phyloP scores from a whole-genome alignment of 2,797 vertebrate genomes.

The Podarcis lilfordi region DNA sequence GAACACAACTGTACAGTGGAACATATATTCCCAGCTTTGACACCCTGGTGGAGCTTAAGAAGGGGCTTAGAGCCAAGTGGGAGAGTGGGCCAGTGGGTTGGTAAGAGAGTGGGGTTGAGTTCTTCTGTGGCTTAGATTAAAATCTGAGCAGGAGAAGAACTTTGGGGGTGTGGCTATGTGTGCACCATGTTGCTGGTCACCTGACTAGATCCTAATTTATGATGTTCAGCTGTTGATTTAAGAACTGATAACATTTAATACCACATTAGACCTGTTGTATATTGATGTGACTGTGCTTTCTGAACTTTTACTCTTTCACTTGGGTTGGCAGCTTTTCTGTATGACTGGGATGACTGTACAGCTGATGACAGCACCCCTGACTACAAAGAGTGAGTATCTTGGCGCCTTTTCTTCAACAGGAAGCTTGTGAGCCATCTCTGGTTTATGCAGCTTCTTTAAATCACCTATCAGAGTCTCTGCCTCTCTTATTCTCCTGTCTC shows the following conservation, averaged over 20 bases:
- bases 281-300: background rate
- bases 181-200: too few species aligned
- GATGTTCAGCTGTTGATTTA: background rate
- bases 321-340: constrained; percentile 59
- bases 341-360: constrained; percentile 65
- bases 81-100: background rate
- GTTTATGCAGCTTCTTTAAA: background rate
- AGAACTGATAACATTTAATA: background rate
- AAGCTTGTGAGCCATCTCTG: background rate
- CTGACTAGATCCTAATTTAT: too few species aligned
- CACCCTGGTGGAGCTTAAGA: background rate
- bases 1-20: background rate
- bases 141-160: background rate
- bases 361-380: constrained; percentile 53
- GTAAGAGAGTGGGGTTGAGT: background rate
- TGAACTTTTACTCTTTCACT: constrained; percentile 15
- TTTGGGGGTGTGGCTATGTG: too few species aligned
- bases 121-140: background rate
- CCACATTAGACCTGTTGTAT: rapidly evolving
- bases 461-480: background rate
- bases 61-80: background rate
- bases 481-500: background rate
- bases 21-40: background rate
- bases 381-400: constrained; percentile 67
- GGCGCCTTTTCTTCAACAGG: background rate